Percentiles rank a stretch among this genome's conserved stretches.
Conservation (phyloP, 2,888 invertebrate species). For the Drosophila nigritarsus region DNA sequence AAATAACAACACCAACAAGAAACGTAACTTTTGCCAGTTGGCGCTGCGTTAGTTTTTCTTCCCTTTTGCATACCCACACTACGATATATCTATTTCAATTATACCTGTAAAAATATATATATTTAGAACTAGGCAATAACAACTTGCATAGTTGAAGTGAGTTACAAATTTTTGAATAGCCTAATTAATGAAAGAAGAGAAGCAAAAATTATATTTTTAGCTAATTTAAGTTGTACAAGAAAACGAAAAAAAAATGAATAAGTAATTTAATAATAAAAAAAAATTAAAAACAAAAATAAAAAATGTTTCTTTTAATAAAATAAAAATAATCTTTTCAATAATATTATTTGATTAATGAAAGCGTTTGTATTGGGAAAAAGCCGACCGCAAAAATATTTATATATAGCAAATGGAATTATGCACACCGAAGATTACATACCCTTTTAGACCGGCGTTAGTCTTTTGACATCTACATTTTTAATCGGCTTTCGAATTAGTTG, state of each 20-base stretch:
- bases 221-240: constrained; percentile 64
- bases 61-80: constrained; percentile 47
- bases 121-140: constrained; percentile 56
- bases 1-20: background rate
- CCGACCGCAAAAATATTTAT: background rate
- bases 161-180: constrained; percentile 56
- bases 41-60: constrained; percentile 41
- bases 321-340: background rate
- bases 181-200: constrained; percentile 35
- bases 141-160: constrained; percentile 54
- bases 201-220: constrained; percentile 61
- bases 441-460: too few species aligned
- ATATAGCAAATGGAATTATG: background rate
- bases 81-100: constrained; percentile 30
- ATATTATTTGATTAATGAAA: background rate
- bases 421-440: background rate
- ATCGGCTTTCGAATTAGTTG: background rate
- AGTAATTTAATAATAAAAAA: constrained; percentile 45
- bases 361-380: background rate
- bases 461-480: too few species aligned
- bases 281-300: constrained; percentile 10
- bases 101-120: constrained; percentile 36
- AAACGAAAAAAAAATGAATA: constrained; percentile 36
- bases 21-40: constrained; percentile 22
- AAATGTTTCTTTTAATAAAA: constrained; percentile 14